Conservation (phyloP, 2,113 vertebrate species). For the Charadrius vociferus region DNA sequence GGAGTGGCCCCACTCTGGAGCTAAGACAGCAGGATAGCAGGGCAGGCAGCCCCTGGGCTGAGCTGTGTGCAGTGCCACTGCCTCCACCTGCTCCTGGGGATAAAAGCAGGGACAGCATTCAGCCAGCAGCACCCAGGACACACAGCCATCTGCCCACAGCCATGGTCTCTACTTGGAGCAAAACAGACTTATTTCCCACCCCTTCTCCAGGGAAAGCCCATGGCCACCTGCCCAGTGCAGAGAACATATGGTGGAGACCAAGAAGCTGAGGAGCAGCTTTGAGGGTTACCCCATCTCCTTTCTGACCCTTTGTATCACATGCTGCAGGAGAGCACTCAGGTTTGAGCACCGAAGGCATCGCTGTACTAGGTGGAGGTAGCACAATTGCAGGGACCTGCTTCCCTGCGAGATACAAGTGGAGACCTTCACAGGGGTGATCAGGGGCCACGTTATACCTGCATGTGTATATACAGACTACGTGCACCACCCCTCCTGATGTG, state of each 20-base stretch:
- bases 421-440: accelerated
- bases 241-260: neutral
- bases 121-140: neutral
- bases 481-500: neutral
- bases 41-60: neutral
- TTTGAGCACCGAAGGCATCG: accelerated
- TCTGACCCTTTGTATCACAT: neutral
- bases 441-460: neutral
- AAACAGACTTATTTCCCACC: neutral
- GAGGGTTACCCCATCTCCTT: neutral
- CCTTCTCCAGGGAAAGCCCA: neutral
- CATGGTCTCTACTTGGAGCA: neutral
- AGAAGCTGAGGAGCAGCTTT: neutral
- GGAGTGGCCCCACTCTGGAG: neutral
- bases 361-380: neutral
- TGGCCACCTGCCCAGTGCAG: neutral
- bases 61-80: neutral
- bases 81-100: neutral
- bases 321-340: neutral
- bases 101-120: neutral
- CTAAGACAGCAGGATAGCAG: neutral
- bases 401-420: neutral
- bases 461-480: neutral
- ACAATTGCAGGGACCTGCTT: neutral
- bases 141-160: neutral